These are phyloP conservation scores for Sorex maritimensis DNA, from an alignment of 2,797 vertebrate species.

Conservation along the genomic window DNA sequence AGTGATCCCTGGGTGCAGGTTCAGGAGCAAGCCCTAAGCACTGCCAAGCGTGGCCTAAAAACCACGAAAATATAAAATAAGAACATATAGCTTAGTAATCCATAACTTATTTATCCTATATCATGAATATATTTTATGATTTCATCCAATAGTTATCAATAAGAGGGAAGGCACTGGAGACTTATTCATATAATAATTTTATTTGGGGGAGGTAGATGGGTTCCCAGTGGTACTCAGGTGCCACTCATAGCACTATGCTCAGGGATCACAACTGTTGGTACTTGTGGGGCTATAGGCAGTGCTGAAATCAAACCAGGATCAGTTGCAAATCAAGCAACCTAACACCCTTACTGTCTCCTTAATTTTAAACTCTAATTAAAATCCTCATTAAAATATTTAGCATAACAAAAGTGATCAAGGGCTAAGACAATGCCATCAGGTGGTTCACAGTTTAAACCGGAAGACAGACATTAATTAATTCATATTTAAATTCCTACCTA, in stretches of 20 bases:
- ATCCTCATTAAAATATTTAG: background rate
- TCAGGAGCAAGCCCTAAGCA: too few relatives aligned
- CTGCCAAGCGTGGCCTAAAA: too few relatives aligned
- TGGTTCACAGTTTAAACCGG: background rate
- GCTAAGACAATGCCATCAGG: background rate
- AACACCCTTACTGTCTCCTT: background rate
- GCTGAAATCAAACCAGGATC: too few relatives aligned
- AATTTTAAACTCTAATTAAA: conserved; percentile 52
- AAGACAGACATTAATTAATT: background rate
- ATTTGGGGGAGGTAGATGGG: too few relatives aligned
- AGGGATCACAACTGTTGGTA: too few relatives aligned
- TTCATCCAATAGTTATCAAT: conserved; percentile 34
- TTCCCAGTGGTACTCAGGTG: too few relatives aligned
- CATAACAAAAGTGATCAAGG: conserved; percentile 36
- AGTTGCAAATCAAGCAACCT: too few relatives aligned
- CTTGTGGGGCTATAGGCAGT: too few relatives aligned
- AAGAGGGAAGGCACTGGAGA: background rate
- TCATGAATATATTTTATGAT: background rate
- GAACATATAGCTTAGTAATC: background rate
- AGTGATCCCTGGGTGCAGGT: too few relatives aligned
- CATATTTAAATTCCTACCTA: background rate
- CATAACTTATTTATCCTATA: background rate
- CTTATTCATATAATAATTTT: background rate
- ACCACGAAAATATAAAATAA: too few relatives aligned
- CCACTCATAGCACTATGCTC: too few relatives aligned